Evolutionary conservation across 1,140 invertebrate species (phyloP), one percentile per base, ranked within the genome.

Genomic region (Oscheius sp.): DNA sequence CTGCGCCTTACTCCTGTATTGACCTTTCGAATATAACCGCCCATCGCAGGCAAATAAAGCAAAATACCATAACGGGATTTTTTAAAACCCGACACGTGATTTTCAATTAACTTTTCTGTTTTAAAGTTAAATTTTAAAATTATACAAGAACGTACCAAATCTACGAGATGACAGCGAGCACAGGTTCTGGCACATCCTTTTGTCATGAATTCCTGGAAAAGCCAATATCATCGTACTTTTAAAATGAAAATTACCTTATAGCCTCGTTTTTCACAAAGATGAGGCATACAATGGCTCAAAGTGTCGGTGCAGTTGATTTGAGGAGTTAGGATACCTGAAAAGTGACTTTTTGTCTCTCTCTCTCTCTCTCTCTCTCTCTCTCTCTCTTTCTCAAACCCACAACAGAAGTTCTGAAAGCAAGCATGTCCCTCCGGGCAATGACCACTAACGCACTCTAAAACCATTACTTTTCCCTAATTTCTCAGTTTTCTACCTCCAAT

Each of bases 171-270:
- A 58, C 73, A 75, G 28, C 68, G 49, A 10, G 42, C 68, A 46
- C 73, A 75, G 1, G 59, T 75, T 52, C 63, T 52, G 3, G 67
- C 46, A 34, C 73, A 75, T 29, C 46, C 58, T 2, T 64, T 63
- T 2, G 68, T 75, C 73, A 75, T 75, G 29, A 75, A 75, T 46
- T 75, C 73, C 15, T n/a, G n/a, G n/a, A n/a, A n/a, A n/a, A n/a
- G n/a, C n/a, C n/a, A n/a, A n/a, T n/a, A n/a, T n/a, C n/a, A n/a
- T n/a, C n/a, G n/a, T n/a, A n/a, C n/a, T n/a, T n/a, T n/a, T n/a
- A n/a, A n/a, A n/a, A n/a, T n/a, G n/a, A n/a, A n/a, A n/a, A n/a
- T n/a, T n/a, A n/a, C n/a, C n/a, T 38, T 23, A 52, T 75, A 75
- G 10, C 73, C 73, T 38, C 49, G 58, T 23, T 49, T 20, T 32